Evolutionary conservation across 1,140 invertebrate genomes (phyloP), one percentile per base, ranked within the genome.

Genomic region (Aleiodes sp.): DNA sequence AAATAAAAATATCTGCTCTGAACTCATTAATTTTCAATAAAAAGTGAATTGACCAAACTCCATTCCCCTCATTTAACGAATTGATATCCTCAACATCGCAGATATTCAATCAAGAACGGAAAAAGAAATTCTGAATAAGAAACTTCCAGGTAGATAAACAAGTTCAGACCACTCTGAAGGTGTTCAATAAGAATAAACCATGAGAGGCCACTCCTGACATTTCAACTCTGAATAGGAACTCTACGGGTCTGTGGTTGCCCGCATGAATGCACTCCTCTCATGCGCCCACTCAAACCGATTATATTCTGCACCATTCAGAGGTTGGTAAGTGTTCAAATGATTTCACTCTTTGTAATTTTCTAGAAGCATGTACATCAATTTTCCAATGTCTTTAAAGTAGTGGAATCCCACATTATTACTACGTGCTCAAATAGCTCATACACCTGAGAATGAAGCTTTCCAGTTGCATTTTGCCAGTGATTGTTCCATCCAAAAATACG

Each of bases 201-300:
- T 52, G 46, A 19, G 46, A 52, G 46, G 4, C 16, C 46, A 52
- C 16, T 52, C 46, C 46, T 52, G 46, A 52, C 46, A 52, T 52
- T 52, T 52, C 46, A 52, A 52, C 46, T 52, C 26, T 52, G 46
- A 52, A 52, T 52, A n/a, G 46, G 46, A 52, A 52, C 16, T 52
- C 46, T 21, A 19, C 1, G 16, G 46, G 46, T n/a, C 46, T 52
- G 46, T 52, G 46, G 46, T 52, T 16, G 46, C 21, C 21, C 19
- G 46, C 26, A 52, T 52, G 46, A 52, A 52, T 52, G 46, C 46
- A 52, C n/a, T n/a, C n/a, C n/a, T 52, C 41, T n/a, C 8, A 19
- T 24, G 46, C 46, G 46, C 46, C 46, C 46, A 52, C 46, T 52
- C 46, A 52, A 6, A 21, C 9, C 46, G 46, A 52, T 52, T 52